phyloP scores from a whole-genome alignment of 2,113 vertebrate species.

The Seriola quinqueradiata region DNA sequence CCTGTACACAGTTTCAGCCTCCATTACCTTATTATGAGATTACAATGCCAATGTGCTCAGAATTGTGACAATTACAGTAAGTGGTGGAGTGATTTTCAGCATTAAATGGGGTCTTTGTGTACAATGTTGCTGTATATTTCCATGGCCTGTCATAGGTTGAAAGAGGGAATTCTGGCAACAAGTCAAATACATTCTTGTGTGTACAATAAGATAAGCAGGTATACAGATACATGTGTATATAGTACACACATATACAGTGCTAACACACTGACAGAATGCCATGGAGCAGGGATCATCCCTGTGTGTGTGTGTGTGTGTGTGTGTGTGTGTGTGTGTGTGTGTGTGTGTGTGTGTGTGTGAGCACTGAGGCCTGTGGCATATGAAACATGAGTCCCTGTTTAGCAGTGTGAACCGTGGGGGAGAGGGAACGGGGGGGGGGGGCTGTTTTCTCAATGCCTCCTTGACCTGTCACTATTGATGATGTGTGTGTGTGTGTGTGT shows the following conservation, averaged over 20 bases:
- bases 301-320: slow-evolving; percentile 34
- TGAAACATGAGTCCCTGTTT: slow-evolving; percentile 78
- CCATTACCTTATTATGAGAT: slow-evolving; percentile 84
- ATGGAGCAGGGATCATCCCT: slow-evolving; percentile 33
- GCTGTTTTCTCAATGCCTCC: slow-evolving; percentile 76
- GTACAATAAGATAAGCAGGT: slow-evolving; percentile 33
- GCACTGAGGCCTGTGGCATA: slow-evolving; percentile 66
- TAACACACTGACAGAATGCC: slow-evolving; percentile 42
- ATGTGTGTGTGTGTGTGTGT: slow-evolving; percentile 71
- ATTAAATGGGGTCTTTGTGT: slow-evolving; percentile 78
- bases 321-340: slow-evolving; percentile 27
- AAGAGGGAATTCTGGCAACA: slow-evolving; percentile 11
- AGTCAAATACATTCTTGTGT: slow-evolving; percentile 28
- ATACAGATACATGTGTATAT: slow-evolving; percentile 4
- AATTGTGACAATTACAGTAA: slow-evolving; percentile 82
- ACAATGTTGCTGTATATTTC: slow-evolving; percentile 46
- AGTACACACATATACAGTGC: too few species aligned
- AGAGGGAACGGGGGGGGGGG: slow-evolving; percentile 15
- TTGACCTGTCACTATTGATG: slow-evolving; percentile 82
- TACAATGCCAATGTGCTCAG: slow-evolving; percentile 79
- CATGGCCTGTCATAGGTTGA: slow-evolving; percentile 55
- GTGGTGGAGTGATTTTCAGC: slow-evolving; percentile 74
- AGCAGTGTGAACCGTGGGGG: slow-evolving; percentile 72
- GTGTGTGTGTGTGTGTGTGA: slow-evolving; percentile 22
- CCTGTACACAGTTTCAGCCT: slow-evolving; percentile 76